Evolutionary conservation across 2,888 invertebrate genomes (phyloP), one percentile per base, ranked within the genome.

Genomic region (Drosophila prostipennis): DNA sequence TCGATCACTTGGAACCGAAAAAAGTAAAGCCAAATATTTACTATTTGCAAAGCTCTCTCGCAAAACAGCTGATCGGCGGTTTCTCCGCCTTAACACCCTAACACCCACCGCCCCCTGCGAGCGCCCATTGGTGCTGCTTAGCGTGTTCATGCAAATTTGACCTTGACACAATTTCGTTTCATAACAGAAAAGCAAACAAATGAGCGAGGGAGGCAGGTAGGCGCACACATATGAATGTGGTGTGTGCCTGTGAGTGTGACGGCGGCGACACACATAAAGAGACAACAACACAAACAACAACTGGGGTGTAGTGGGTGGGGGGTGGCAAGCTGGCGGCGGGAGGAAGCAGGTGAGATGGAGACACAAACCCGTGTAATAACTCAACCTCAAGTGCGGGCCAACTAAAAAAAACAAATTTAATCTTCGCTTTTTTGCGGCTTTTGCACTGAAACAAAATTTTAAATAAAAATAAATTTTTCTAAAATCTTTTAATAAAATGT

Each of bases 81-180:
- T 45, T 29, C 39, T n/a, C 29, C 14, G 36, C 58, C 7, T 23
- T n/a, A 13, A 13, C 39, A 37, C 43, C 59, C 45, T n/a, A 13
- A 13, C 39, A 37, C 43, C 59, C 45, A 36, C 34, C 23, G 1
- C 52, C 16, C 61, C 23, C 23, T 45, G 23, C 19, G 39, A 36
- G 53, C 58, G 23, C 45, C 48, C 59, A 37, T 43, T 36, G 69
- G 73, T 74, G 69, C 76, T 74, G 86, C 88, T 87, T 89, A 86
- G 74, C 85, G 74, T 87, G 88, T 74, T 83, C 81, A 90, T 89
- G 89, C 80, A 88, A 89, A 90, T 89, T 81, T 79, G 90, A 90
- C 90, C 90, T 89, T 89, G 89, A 90, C 89, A 86, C 89, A 89
- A 86, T 86, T 86, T 76, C 76, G 68, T 82, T 89, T 82, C 89